Evolutionary conservation across 2,113 vertebrate genomes (phyloP).

Genomic region (Sisor rabdophorus): DNA sequence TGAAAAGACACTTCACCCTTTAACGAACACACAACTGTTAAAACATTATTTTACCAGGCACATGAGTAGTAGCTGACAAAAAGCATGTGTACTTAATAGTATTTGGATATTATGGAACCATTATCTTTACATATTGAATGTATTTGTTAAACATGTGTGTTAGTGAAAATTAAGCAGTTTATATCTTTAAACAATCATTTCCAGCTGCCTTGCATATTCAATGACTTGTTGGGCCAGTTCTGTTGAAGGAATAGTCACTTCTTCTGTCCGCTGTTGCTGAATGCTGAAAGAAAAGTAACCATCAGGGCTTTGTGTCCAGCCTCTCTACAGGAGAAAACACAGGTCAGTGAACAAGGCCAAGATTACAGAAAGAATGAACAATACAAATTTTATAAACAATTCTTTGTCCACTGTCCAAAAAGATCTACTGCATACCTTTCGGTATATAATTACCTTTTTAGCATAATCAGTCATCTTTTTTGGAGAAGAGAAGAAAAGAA

Average conservation of each 20-base stretch:
- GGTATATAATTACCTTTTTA: constrained; percentile 75
- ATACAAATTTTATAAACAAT: too few species aligned
- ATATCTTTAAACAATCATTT: constrained; percentile 85
- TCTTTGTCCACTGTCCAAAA: too few species aligned
- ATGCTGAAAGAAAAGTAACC: constrained; percentile 83
- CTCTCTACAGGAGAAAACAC: constrained; percentile 66
- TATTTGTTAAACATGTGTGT: constrained; percentile 7
- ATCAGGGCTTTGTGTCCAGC: constrained; percentile 80
- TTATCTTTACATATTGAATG: not conserved
- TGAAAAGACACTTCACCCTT: constrained; percentile 13
- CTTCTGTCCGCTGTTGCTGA: constrained; percentile 87
- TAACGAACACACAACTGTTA: constrained; percentile 1
- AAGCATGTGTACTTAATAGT: constrained; percentile 11
- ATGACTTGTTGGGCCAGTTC: constrained; percentile 90
- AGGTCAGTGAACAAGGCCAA: not conserved
- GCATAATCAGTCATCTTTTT: constrained; percentile 94
- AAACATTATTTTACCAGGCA: constrained; percentile 11
- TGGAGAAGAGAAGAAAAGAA: constrained; percentile 85
- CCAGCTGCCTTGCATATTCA: constrained; percentile 88
- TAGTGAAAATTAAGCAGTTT: not conserved
- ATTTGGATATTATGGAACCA: not conserved
- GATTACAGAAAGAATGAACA: too few species aligned
- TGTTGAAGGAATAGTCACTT: constrained; percentile 85
- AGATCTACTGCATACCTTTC: too few species aligned
- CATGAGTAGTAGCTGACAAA: constrained; percentile 17